These are phyloP conservation scores for Carpatolechia fugitivella DNA, from an alignment of 2,888 invertebrate species.

Conservation along the genomic window DNA sequence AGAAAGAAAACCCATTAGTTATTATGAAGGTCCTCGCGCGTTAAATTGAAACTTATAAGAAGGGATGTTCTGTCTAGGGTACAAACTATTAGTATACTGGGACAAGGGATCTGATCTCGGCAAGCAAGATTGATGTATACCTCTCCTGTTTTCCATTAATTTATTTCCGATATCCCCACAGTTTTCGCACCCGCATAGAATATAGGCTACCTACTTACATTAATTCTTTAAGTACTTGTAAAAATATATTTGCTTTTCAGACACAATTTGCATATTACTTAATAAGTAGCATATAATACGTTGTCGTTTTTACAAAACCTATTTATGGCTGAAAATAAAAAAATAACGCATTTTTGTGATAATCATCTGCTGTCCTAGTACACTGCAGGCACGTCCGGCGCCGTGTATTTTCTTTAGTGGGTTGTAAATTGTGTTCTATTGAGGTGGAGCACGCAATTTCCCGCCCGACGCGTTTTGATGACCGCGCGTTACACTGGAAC, in stretches of 20 bases:
- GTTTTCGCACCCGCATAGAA: too few species aligned
- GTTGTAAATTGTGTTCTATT: slow-evolving; percentile 11
- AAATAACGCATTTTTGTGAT: background rate
- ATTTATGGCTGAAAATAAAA: too few species aligned
- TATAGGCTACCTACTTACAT: too few species aligned
- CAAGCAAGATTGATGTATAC: background rate
- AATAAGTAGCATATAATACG: too few species aligned
- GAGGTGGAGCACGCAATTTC: slow-evolving; percentile 11
- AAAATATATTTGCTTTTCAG: too few species aligned
- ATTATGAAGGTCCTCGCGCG: background rate
- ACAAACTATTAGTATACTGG: background rate
- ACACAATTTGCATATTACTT: too few species aligned
- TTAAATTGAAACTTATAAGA: background rate
- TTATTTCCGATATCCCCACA: background rate
- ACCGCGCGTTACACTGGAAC: background rate
- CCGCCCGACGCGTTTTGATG: background rate
- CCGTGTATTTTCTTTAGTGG: slow-evolving; percentile 3
- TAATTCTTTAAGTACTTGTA: too few species aligned
- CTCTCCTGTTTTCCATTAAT: background rate
- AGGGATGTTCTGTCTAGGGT: background rate
- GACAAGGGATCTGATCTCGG: background rate
- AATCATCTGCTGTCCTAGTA: background rate
- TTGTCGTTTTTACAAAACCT: too few species aligned
- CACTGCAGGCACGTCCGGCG: background rate
- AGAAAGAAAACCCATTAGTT: slow-evolving; percentile 2